These are phyloP conservation scores for Agrochola lychnidis DNA, from an alignment of 2,888 invertebrate species.

Conservation along the genomic window DNA sequence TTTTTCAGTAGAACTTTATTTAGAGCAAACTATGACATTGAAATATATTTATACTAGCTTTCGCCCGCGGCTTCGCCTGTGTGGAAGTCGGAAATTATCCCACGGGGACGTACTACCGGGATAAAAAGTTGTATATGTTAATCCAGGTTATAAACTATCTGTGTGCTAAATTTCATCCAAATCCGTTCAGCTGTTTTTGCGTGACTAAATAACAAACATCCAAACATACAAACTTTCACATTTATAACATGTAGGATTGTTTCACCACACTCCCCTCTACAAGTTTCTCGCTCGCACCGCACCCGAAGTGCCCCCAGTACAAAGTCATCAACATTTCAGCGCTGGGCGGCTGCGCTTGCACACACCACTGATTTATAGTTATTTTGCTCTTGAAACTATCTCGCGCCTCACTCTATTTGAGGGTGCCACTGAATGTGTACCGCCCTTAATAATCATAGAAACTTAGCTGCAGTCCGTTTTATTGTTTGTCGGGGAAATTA, in stretches of 20 bases:
- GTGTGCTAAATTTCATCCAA: no score
- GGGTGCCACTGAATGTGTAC: slow-evolving; percentile 60
- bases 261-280: slow-evolving; percentile 21
- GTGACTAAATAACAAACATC: no score
- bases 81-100: no score
- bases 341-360: slow-evolving; percentile 79
- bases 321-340: slow-evolving; percentile 86
- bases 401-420: slow-evolving; percentile 66
- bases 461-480: slow-evolving; percentile 24
- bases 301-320: slow-evolving; percentile 67
- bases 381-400: slow-evolving; percentile 85
- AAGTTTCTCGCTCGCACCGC: slow-evolving; percentile 59
- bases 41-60: not conserved
- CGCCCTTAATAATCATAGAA: slow-evolving; percentile 58
- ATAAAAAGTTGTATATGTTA: no score
- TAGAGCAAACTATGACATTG: not conserved
- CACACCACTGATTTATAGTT: slow-evolving; percentile 83
- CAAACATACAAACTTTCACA: no score
- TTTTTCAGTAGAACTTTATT: not conserved
- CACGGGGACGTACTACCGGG: no score
- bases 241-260: no score
- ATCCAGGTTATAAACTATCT: no score
- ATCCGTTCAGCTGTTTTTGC: no score
- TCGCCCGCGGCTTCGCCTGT: no score
- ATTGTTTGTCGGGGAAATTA: slow-evolving; percentile 32